These are phyloP conservation scores for Phodopus roborovskii DNA, from an alignment of 2,113 vertebrate species.

Conservation along the genomic window DNA sequence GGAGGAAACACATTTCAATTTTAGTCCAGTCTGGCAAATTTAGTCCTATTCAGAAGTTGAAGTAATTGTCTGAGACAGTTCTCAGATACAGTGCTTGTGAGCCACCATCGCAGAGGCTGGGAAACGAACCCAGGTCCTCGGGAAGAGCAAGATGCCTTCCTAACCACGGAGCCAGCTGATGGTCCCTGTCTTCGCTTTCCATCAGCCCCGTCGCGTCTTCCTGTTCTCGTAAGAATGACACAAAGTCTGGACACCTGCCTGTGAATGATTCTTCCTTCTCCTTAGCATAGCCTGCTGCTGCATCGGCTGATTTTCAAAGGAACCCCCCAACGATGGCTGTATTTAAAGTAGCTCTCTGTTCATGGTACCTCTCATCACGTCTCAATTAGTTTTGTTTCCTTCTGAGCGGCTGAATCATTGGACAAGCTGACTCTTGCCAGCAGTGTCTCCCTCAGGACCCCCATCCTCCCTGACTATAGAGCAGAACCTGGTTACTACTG, in stretches of 20 bases:
- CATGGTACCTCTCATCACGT: background rate
- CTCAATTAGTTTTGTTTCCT: background rate
- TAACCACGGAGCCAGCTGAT: background rate
- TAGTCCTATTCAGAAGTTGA: background rate
- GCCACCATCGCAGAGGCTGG: background rate
- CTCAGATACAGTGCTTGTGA: background rate
- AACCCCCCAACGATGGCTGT: background rate
- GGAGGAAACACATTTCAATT: slow-evolving; percentile 15
- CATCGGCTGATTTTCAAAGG: background rate
- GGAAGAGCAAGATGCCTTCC: background rate
- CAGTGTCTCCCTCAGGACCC: background rate
- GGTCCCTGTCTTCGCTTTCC: background rate
- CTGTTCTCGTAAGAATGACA: background rate
- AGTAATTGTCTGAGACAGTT: background rate
- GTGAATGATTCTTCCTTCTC: background rate
- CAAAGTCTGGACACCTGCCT: slow-evolving; percentile 25
- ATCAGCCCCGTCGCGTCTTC: background rate
- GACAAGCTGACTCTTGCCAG: background rate
- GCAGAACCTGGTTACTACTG: background rate
- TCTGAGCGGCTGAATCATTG: background rate
- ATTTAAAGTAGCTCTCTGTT: background rate
- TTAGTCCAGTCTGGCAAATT: slow-evolving; percentile 19
- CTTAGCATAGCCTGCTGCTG: background rate
- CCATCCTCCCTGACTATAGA: no score
- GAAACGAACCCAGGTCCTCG: background rate